Evolutionary conservation across 2,113 vertebrate genomes (phyloP).

Genomic region (Amphiprion ocellaris): DNA sequence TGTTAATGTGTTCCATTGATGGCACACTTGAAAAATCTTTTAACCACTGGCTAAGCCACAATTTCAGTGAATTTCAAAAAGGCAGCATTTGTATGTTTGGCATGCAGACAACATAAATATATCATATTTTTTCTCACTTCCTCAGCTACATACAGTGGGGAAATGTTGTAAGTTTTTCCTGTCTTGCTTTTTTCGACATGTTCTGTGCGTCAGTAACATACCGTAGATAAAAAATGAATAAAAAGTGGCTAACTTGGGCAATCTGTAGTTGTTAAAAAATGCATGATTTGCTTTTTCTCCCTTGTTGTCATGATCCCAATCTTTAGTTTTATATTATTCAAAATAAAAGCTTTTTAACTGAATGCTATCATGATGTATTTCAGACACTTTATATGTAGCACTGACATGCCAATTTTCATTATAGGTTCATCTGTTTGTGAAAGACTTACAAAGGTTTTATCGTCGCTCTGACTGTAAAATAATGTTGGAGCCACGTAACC

Average conservation of each 20-base stretch:
- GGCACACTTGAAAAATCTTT: neutral
- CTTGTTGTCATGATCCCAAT: neutral
- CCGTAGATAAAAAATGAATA: neutral
- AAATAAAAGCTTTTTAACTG: neutral
- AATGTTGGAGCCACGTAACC: slow-evolving; percentile 19
- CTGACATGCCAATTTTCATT: slow-evolving; percentile 3
- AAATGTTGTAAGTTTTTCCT: too few species aligned
- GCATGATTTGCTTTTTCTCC: too few species aligned
- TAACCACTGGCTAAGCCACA: neutral
- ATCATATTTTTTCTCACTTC: neutral
- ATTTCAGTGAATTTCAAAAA: neutral
- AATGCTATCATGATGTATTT: neutral
- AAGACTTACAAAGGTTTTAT: neutral
- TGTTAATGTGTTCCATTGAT: neutral
- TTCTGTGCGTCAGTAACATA: neutral
- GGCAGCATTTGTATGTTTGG: neutral
- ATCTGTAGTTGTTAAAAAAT: neutral
- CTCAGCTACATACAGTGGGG: neutral
- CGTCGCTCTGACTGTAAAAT: slow-evolving; percentile 29
- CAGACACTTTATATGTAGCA: neutral
- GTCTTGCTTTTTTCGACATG: neutral
- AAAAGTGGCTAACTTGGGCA: neutral
- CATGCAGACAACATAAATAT: neutral
- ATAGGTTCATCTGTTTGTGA: slow-evolving; percentile 28
- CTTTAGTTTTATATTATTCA: neutral